These are phyloP conservation scores for Hirtodrosophila trivittata DNA, from an alignment of 2,888 invertebrate species.

Conservation along the genomic window DNA sequence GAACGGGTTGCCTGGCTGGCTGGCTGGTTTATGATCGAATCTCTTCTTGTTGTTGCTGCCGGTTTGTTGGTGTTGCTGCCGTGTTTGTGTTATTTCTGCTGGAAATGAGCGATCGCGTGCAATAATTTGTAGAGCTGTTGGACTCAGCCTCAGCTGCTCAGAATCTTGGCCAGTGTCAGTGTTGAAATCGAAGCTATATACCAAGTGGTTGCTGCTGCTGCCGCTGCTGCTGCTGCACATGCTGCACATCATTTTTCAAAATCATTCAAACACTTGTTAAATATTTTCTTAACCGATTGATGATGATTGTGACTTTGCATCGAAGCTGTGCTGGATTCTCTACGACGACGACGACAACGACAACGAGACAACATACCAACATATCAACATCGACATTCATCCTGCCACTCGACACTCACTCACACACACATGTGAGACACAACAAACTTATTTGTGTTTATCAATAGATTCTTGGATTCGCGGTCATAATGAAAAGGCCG, in stretches of 20 bases:
- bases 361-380: slow-evolving; percentile 24
- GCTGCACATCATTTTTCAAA: slow-evolving; percentile 82
- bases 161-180: slow-evolving; percentile 14
- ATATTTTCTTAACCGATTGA: slow-evolving; percentile 81
- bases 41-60: slow-evolving; percentile 26
- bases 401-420: slow-evolving; percentile 43
- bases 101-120: slow-evolving; percentile 78
- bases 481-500: slow-evolving; percentile 31
- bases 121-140: slow-evolving; percentile 73
- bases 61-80: slow-evolving; percentile 51
- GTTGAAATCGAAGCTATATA: slow-evolving; percentile 16
- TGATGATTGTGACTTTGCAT: slow-evolving; percentile 73
- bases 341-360: background rate
- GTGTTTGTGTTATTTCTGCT: slow-evolving; percentile 72
- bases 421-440: slow-evolving; percentile 18
- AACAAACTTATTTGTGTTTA: slow-evolving; percentile 72
- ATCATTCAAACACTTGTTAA: slow-evolving; percentile 83
- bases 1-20: slow-evolving; percentile 41
- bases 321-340: slow-evolving; percentile 29
- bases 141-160: slow-evolving; percentile 7
- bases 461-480: slow-evolving; percentile 63
- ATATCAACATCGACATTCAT: slow-evolving; percentile 37
- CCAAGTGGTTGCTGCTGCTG: slow-evolving; percentile 9
- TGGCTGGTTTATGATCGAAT: slow-evolving; percentile 50
- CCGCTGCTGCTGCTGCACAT: slow-evolving; percentile 44